A percentile compares a stretch with the other conserved stretches of the same genome.
Conservation (phyloP, 2,888 invertebrate species). For the Eucera pruinosa region DNA sequence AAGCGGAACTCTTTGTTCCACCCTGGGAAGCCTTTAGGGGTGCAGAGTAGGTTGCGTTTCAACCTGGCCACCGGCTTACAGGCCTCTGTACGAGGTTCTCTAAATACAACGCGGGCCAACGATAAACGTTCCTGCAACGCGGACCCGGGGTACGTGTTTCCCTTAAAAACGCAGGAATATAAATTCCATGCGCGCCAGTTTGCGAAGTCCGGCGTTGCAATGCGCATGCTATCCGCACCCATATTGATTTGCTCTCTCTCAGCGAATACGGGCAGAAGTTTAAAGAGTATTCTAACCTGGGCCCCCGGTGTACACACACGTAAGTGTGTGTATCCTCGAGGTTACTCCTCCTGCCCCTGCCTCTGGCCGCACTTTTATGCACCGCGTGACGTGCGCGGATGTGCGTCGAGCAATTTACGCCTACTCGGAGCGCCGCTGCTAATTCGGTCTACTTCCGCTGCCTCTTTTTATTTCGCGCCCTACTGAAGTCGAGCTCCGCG, state of each 20-base stretch:
- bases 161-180: conserved; percentile 59
- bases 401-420: conserved; percentile 69
- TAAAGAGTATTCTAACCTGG: conserved; percentile 64
- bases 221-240: conserved; percentile 80
- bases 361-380: conserved; percentile 31
- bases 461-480: conserved; percentile 61
- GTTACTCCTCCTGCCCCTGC: neutral
- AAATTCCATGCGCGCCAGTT: conserved; percentile 74
- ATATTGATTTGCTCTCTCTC: conserved; percentile 79
- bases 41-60: neutral
- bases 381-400: conserved; percentile 43
- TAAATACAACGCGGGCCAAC: conserved; percentile 9
- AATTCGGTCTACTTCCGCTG: conserved; percentile 58
- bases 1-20: conserved; percentile 6
- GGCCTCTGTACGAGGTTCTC: conserved; percentile 2
- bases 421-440: conserved; percentile 63
- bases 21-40: neutral
- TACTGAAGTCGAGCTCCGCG: conserved; percentile 50
- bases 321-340: conserved; percentile 29
- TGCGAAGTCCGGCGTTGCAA: conserved; percentile 73
- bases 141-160: conserved; percentile 4
- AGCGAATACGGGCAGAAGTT: conserved; percentile 62
- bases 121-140: conserved; percentile 10
- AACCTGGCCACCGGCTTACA: too few species aligned
- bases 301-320: conserved; percentile 24